These are phyloP conservation scores for Stenopsyche tienmushanensis DNA, from an alignment of 1,140 invertebrate genomes.

Conservation along the genomic window DNA sequence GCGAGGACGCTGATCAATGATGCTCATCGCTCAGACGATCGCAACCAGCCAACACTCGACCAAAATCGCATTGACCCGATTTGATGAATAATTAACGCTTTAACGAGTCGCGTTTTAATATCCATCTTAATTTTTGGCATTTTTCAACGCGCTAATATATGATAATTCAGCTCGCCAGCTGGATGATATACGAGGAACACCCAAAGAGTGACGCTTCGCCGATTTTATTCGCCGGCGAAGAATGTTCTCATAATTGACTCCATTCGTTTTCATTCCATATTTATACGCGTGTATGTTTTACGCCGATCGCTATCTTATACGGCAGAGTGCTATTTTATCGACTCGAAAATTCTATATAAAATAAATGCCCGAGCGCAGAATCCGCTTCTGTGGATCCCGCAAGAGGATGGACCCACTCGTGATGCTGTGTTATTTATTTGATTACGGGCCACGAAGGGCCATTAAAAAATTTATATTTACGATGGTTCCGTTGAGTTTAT, in stretches of 20 bases:
- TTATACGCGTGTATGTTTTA: no score
- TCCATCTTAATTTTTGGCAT: not conserved
- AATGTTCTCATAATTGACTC: no score
- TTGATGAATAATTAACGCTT: no score
- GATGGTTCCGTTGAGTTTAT: conserved; percentile 18
- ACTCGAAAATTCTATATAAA: no score
- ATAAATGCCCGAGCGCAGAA: not conserved
- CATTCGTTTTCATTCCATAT: no score
- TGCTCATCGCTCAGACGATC: not conserved
- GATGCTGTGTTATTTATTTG: conserved; percentile 28
- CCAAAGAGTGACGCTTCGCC: not conserved
- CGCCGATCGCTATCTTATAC: no score
- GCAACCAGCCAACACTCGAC: not conserved
- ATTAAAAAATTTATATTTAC: conserved; percentile 31
- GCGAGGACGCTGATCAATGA: not conserved
- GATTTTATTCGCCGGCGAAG: not conserved
- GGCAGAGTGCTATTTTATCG: no score
- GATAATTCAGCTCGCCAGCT: no score
- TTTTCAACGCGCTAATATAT: not conserved
- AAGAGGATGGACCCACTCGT: conserved; percentile 24
- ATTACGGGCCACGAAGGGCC: conserved; percentile 23
- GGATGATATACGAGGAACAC: no score
- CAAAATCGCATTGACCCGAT: not conserved
- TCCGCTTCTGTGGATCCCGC: conserved; percentile 9
- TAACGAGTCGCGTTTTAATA: no score